Evolutionary conservation across 1,140 invertebrate genomes (phyloP), one percentile per base, ranked within the genome.

Genomic region (Ceratina japonica): DNA sequence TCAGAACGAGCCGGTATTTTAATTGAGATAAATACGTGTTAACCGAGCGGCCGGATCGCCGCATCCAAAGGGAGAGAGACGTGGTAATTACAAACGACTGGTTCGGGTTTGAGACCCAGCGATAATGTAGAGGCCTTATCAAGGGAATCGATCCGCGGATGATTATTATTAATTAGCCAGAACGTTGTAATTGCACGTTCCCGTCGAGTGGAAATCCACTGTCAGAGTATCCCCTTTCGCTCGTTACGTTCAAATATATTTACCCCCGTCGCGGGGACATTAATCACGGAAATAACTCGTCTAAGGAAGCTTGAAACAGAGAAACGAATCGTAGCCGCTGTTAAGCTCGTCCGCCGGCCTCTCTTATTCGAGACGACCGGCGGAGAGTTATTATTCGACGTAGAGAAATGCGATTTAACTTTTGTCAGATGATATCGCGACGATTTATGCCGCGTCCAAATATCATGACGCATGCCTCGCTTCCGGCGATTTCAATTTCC

Each of bases 21-120:
- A 80, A 80, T 80, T 80, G 78, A 80, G 78, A 80, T 75, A 68
- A 80, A 80, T 80, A 80, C 64, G 78, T 24, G 72, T 54, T 75
- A 80, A 80, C 72, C 22, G 52, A 15, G 56, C 16, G 62, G 15
- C 49, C 12, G 37, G 63, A 51, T 49, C 61, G 62, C 37, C 70
- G 49, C 52, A 59, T 58, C 52, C 22, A 63, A 65, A 58, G 20
- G 31, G 31, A 49, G 22, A 49, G 22, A 49, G 56, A n/a, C n/a
- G n/a, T 56, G 37, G 37, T 74, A 79, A 79, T 79, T 79, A 74
- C 77, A 79, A 64, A 59, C 77, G 71, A 59, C 77, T 63, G 69
- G 59, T n/a, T 27, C 65, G 51, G 56, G n/a, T 18, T 18, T 20
- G 59, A 18, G 22, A 22, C 31, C 31, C 20, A 3, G 59, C 52